Base-by-base conservation (phyloP, 2,888 invertebrate genomes). In the Cephus spinipes region DNA sequence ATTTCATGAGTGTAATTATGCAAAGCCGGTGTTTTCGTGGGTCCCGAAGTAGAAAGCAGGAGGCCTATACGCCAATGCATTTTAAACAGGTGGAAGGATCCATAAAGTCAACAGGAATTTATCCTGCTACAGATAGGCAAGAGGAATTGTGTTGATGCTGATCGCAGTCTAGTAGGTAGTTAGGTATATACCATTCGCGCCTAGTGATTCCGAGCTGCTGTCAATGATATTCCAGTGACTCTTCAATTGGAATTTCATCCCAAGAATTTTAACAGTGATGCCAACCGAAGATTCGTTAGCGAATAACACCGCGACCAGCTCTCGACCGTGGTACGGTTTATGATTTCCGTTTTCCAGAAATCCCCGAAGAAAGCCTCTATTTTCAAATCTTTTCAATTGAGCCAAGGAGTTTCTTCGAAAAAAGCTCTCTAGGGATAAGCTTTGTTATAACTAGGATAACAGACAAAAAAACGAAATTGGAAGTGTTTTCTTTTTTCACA, bases 11-110 rank as follows among this genome's bases (percentile, higher is more conserved):
- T 79, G 77, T 80, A 81, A 82, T 79, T 83, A 84, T 86, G 83
- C 86, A 84, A 84, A 83, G 83, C 79, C 83, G 84, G 83, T 85
- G 83, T 85, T 84, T 83, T 84, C 75, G 71, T 76, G 76, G 76
- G 82, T 74, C 77, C 78, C 34, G 71, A 71, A 71, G 31, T 33
- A 71, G 71, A 12, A 71, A 32, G 32, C 31, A 33, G 55, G 23
- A 55, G 71, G 71, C 76, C 77, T 74, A 69, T 78, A 55, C 71
- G 79, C 81, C 80, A 85, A 84, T 84, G 86, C 83, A 86, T 84
- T 86, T 85, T 86, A 82, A 86, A 82, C 81, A 84, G 75, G 36
- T 33, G 1, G 23, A 74, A 74, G 74, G 35, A 74, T 74, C 74
- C 36, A 35, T 32, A 35, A 74, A 74, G 74, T 74, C 74, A 74